Percentiles rank a stretch among this genome's conserved stretches.
phyloP scores from a whole-genome alignment of 2,113 vertebrate species.

The Ascaphus truei region DNA sequence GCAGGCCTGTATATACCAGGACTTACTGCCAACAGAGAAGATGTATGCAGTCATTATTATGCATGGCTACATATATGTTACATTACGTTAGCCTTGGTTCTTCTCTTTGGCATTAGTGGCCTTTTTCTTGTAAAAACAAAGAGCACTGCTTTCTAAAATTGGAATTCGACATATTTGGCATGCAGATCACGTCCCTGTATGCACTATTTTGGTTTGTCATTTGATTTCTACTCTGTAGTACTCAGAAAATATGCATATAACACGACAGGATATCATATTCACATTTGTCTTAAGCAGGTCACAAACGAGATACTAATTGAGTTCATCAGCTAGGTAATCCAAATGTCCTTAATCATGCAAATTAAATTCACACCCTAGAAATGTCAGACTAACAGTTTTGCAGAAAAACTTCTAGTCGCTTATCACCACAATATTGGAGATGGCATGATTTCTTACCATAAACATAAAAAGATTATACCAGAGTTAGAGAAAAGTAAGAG shows the following conservation, averaged over 20 bases:
- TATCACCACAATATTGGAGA: background rate
- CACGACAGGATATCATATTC: background rate
- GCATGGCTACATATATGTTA: no score
- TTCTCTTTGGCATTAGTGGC: no score
- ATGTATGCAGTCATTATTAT: no score
- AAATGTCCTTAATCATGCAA: conserved; percentile 21
- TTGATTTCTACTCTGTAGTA: background rate
- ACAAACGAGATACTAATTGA: conserved; percentile 16
- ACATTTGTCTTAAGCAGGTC: background rate
- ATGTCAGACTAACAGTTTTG: conserved; percentile 1
- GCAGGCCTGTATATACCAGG: no score
- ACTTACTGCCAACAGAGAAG: no score
- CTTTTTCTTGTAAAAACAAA: no score
- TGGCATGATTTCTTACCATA: background rate
- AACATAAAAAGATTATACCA: background rate
- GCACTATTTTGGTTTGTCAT: background rate
- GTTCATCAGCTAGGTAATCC: conserved; percentile 13
- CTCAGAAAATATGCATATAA: background rate
- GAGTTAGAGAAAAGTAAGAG: no score
- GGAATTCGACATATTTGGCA: no score
- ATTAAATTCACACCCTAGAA: background rate
- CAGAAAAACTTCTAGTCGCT: no score
- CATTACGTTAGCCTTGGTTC: no score
- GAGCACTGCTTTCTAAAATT: no score
- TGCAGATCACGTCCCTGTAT: background rate